Base-by-base conservation (phyloP, 2,888 invertebrate species). In the Ommatoiulus sabulosus region DNA sequence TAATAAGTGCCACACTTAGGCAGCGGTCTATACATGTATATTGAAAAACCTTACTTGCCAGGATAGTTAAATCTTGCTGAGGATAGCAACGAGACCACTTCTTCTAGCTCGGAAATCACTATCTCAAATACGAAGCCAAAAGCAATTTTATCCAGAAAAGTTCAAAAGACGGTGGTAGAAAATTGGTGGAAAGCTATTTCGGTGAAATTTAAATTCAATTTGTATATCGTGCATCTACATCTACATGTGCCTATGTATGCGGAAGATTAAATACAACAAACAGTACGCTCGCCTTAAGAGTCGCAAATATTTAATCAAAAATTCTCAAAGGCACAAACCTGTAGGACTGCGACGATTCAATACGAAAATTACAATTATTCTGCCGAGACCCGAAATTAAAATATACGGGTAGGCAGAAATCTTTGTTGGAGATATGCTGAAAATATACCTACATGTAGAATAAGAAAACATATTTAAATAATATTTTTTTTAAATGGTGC, bases 151-250 rank as follows among this genome's bases (percentile, higher is more conserved):
- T 63, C n/a, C 20, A 63, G n/a, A 17, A n/a, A 63, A n/a, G 63
- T 63, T 63, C 4, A 63, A 63, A 63, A 63, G 63, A 20, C 12
- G 52, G 52, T 52, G 52, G 6, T 46, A 46, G 3, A 52, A 52
- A 15, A 15, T 52, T 52, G 52, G 52, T 15, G 52, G 12, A 52
- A 52, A 8, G 20, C 63, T 63, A 5, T 20, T 63, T n/a, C 20
- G 63, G n/a, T 5, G 63, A 63, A 63, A 63, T 63, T 63, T 63
- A 63, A 63, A 63, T 63, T 63, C 63, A 63, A 63, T 63, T 63
- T 63, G 63, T 63, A 63, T n/a, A 63, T 63, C 20, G 12, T n/a
- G n/a, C 20, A 63, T 63, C 63, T n/a, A n/a, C 63, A 10, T n/a
- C 4, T 3, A n/a, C n/a, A n/a, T n/a, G n/a, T n/a, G n/a, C n/a